Evolutionary conservation across 2,888 invertebrate species (phyloP), one percentile per base, ranked within the genome.

Genomic region (Troides oblongomaculatus): DNA sequence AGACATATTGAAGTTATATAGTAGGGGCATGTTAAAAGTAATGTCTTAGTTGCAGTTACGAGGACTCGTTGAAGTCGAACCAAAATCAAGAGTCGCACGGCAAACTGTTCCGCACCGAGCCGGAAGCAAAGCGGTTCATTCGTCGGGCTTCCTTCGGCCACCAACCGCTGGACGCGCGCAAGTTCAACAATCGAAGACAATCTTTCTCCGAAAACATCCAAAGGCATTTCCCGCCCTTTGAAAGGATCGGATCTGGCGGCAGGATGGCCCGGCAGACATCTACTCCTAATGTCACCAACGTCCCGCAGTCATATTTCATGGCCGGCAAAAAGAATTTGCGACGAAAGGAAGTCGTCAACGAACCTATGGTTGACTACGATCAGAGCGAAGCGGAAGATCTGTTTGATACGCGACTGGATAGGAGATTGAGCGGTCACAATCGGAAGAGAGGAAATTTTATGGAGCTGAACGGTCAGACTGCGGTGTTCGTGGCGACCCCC

Each of bases 1-100:
- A 39, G 39, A 10, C 8, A 7, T 10, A 39, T 1, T 10, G 10
- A 10, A 14, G 14, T 14, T 46, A 14, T 10, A 2, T 12, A 21
- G 1, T 14, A 46, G 14, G 46, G 14, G 46, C 46, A 2, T 14
- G 46, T 46, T 46, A 14, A 46, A 46, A 60, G 57, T 59, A 61
- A 64, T 39, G 60, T 73, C 61, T 60, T 85, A 95, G 94, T 78
- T 95, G 95, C 86, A 96, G 96, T 80, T 97, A 97, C 83, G 97
- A 97, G 86, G 97, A 97, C 80, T 96, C 96, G 0, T 86, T 97
- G 58, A 96, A 96, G 82, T 95, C 95, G 0, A 94, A 79, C 84
- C 94, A 81, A 89, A 94, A 84, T 72, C 90, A 84, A 75, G 89
- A 86, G 50, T 71, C 78, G 72, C 17, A 75, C 74, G 63, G 75